Conservation (phyloP, 2,888 invertebrate genomes). For the Timandra comae region DNA sequence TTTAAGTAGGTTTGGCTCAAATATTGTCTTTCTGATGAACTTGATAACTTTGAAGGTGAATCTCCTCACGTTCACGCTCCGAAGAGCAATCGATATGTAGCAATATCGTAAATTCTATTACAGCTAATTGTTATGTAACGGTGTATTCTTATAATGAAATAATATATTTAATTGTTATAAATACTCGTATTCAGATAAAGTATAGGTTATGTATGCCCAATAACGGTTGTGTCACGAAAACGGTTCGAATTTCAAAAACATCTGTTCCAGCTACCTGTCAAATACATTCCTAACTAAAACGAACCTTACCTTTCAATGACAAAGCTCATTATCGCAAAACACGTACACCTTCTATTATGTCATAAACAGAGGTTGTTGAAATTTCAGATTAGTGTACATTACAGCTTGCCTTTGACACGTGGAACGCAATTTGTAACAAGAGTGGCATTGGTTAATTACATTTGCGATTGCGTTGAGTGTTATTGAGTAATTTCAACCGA, state of each 20-base stretch:
- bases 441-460: slow-evolving; percentile 22
- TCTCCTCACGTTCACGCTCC: too few relatives aligned
- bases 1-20: too few relatives aligned
- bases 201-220: slow-evolving; percentile 11
- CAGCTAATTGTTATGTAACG: too few relatives aligned
- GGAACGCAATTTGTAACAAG: slow-evolving; percentile 26
- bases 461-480: slow-evolving; percentile 14
- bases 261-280: slow-evolving; percentile 16
- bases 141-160: too few relatives aligned
- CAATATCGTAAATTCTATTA: too few relatives aligned
- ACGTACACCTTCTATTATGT: slow-evolving; percentile 18
- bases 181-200: too few relatives aligned
- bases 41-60: too few relatives aligned
- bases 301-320: slow-evolving; percentile 5
- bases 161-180: too few relatives aligned
- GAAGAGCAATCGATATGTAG: too few relatives aligned
- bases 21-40: too few relatives aligned
- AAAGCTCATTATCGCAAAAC: not conserved
- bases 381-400: slow-evolving; percentile 29
- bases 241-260: slow-evolving; percentile 23
- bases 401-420: slow-evolving; percentile 25
- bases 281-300: slow-evolving; percentile 9
- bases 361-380: slow-evolving; percentile 28
- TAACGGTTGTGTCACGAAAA: slow-evolving; percentile 16
- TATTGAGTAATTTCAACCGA: slow-evolving; percentile 13